Percentiles rank a stretch among this genome's conserved stretches.
phyloP scores from a whole-genome alignment of 92 coral and sea anemone genomes.

The Muricea muricata region DNA sequence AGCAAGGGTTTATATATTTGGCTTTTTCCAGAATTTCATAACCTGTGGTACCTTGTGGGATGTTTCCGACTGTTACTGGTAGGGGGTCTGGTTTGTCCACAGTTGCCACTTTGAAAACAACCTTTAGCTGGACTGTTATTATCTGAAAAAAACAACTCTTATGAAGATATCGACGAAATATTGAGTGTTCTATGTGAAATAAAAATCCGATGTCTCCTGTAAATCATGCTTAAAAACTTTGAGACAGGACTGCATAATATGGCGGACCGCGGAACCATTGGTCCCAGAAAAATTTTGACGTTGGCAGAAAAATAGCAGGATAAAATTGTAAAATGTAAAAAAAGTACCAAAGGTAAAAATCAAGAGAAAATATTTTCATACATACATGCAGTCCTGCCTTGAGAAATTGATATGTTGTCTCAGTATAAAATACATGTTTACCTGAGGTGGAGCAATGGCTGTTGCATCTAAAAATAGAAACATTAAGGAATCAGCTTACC shows the following conservation, averaged over 20 bases:
- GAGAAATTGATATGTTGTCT: no score
- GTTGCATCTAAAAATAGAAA: neutral
- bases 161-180: neutral
- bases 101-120: constrained; percentile 58
- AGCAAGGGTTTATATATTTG: constrained; percentile 56
- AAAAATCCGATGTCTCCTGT: neutral
- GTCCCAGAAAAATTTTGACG: no score
- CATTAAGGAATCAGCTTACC: constrained; percentile 25
- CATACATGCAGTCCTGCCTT: no score
- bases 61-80: constrained; percentile 34
- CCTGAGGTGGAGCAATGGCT: neutral
- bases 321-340: no score
- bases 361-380: no score
- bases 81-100: constrained; percentile 9
- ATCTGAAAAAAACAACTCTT: constrained; percentile 49
- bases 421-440: no score
- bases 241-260: no score
- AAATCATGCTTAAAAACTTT: no score
- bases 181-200: neutral
- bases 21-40: constrained; percentile 68
- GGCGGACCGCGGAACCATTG: no score
- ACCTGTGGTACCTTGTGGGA: constrained; percentile 68
- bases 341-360: no score
- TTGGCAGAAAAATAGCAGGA: no score
- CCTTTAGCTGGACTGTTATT: constrained; percentile 70